Evolutionary conservation across 1,140 invertebrate genomes (phyloP).

Genomic region (Bombus confusus): DNA sequence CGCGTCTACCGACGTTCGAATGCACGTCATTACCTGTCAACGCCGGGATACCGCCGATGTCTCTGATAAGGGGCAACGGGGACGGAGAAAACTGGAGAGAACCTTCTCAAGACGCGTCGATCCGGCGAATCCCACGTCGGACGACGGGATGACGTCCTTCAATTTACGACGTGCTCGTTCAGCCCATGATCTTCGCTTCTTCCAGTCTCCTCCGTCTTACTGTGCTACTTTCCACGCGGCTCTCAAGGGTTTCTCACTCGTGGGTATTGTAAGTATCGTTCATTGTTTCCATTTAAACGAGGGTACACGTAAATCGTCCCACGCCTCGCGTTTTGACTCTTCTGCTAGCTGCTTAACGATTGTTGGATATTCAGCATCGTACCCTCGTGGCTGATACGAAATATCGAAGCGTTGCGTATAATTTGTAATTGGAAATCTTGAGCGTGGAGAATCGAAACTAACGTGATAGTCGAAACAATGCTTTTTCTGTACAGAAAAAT

Average conservation of each 20-base stretch:
- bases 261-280: neutral
- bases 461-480: too few relatives aligned
- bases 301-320: too few relatives aligned
- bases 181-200: neutral
- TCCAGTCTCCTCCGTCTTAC: neutral
- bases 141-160: constrained; percentile 6
- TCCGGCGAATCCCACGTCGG: constrained; percentile 3
- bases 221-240: neutral
- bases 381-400: too few relatives aligned
- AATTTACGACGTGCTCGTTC: constrained; percentile 27
- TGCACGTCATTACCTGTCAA: constrained; percentile 63
- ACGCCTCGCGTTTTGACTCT: too few relatives aligned
- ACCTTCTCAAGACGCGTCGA: constrained; percentile 33
- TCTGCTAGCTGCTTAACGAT: too few relatives aligned
- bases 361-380: too few relatives aligned
- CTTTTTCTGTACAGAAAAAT: too few relatives aligned
- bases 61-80: constrained; percentile 35
- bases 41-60: constrained; percentile 40
- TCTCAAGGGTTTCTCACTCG: neutral
- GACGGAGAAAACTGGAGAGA: constrained; percentile 29
- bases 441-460: too few relatives aligned
- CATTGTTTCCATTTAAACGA: too few relatives aligned
- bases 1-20: constrained; percentile 25
- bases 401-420: too few relatives aligned
- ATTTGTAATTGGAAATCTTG: too few relatives aligned